Evolutionary conservation across 2,888 invertebrate genomes (phyloP), one percentile per base, ranked within the genome.

Genomic region (Hesperia comma): DNA sequence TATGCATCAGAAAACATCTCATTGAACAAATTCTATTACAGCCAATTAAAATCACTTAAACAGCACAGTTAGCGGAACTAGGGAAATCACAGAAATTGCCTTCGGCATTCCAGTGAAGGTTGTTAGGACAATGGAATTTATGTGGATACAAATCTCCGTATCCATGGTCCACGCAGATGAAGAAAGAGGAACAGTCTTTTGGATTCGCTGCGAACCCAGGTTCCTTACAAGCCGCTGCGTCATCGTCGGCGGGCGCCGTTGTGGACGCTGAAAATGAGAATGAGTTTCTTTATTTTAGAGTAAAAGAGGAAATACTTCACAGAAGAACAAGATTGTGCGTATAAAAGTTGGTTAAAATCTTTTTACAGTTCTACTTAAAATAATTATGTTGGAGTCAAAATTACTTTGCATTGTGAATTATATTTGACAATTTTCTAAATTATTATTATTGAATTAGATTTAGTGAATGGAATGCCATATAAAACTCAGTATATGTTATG

Each of bases 171-270:
- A 82, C 69, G 63, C 94, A 94, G 6, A 85, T 75, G 72, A 88
- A 92, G 77, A 92, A 94, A 0, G 80, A 77, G 0, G 77, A 68
- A 67, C 93, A 93, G 68, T 91, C 82, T 0, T 74, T 62, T 0
- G 87, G 82, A 68, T 93, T 85, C 0, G 92, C 75, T 0, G 85
- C 77, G 57, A 87, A 92, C 5, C 94, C 94, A 14, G 77, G 79
- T 5, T 70, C 55, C 3, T 74, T 78, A 72, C 93, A 94, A 10
- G 84, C 61, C 21, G 66, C 61, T 6, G 62, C 17, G 6, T 14
- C 6, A 3, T 6, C 8, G 14, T 21, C 60, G 0, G 46, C 32
- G 26, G 67, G 58, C 3, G 67, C 26, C 6, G 69, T 61, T 6
- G 70, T 58, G 63, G 64, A 33, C 40, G 64, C 54, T 49, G 71